Percentiles rank a stretch among this genome's conserved stretches.
Evolutionary conservation across 2,797 vertebrate species (phyloP).

Genomic region (Microctenopoma stevenorrisi): DNA sequence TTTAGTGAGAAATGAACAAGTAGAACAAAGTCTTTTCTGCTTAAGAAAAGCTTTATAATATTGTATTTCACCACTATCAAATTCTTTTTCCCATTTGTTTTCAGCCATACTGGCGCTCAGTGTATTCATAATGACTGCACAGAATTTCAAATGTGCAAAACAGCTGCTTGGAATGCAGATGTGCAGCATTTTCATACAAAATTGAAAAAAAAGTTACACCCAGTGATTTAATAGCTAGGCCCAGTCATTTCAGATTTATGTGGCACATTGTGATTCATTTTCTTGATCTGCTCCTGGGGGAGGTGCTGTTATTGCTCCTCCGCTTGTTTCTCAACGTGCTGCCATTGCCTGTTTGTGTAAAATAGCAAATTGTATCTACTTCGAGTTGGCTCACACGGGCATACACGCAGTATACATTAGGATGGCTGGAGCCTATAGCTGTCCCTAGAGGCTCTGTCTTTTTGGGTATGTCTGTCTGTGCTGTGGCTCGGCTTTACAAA

Average conservation of each 20-base stretch:
- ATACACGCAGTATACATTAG: conserved; percentile 11
- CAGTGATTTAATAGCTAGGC: background rate
- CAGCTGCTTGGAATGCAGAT: background rate
- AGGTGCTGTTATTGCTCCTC: conserved; percentile 7
- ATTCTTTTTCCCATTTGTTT: too few relatives aligned
- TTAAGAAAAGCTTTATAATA: background rate
- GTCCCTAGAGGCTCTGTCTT: conserved; percentile 25
- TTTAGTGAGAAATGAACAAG: background rate
- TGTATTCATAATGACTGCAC: background rate
- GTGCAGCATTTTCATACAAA: background rate
- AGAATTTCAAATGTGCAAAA: background rate
- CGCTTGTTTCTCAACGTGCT: conserved; percentile 21
- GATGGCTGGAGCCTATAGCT: conserved; percentile 13
- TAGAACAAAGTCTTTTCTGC: background rate
- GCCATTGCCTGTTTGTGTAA: conserved; percentile 26
- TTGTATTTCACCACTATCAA: background rate
- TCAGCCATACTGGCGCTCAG: background rate
- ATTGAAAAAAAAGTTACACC: too few relatives aligned
- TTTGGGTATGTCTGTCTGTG: conserved; percentile 19
- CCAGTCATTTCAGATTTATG: background rate
- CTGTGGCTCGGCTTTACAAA: conserved; percentile 25
- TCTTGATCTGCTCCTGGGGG: conserved; percentile 8
- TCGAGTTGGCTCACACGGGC: background rate
- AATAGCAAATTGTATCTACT: conserved; percentile 14
- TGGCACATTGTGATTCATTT: conserved; percentile 14